Conservation (phyloP, 2,888 invertebrate genomes). For the Oxycera nigricornis region DNA sequence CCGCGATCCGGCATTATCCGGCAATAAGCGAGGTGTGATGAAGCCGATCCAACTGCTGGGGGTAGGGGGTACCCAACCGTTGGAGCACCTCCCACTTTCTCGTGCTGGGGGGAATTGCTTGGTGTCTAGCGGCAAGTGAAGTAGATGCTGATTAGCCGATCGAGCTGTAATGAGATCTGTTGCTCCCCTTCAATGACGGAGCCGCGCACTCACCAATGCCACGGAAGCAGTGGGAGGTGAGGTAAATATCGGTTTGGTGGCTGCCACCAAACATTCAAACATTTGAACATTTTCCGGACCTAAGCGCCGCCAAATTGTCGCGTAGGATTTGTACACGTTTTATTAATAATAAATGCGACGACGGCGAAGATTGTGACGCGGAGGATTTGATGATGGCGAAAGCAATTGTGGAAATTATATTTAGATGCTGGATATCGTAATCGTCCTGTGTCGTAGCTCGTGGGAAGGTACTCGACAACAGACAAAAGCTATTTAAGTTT, state of each 20-base stretch:
- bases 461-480: too few species aligned
- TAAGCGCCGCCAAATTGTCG: constrained; percentile 21
- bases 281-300: constrained; percentile 17
- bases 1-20: not conserved
- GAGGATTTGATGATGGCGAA: not conserved
- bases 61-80: not conserved
- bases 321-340: constrained; percentile 10
- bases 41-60: constrained; percentile 23
- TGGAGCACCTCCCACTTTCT: constrained; percentile 38
- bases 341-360: constrained; percentile 15
- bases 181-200: too few species aligned
- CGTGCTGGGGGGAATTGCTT: constrained; percentile 16
- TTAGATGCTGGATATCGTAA: not conserved
- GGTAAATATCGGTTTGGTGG: constrained; percentile 5
- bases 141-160: constrained; percentile 31
- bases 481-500: too few species aligned
- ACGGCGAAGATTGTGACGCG: not conserved
- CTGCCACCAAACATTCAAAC: not conserved
- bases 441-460: not conserved
- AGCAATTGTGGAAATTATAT: not conserved
- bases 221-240: constrained; percentile 3
- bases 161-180: constrained; percentile 25
- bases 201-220: too few species aligned
- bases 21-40: not conserved
- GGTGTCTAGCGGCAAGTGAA: constrained; percentile 21